phyloP scores from a whole-genome alignment of 2,888 invertebrate species.

The Diarsia mendica region DNA sequence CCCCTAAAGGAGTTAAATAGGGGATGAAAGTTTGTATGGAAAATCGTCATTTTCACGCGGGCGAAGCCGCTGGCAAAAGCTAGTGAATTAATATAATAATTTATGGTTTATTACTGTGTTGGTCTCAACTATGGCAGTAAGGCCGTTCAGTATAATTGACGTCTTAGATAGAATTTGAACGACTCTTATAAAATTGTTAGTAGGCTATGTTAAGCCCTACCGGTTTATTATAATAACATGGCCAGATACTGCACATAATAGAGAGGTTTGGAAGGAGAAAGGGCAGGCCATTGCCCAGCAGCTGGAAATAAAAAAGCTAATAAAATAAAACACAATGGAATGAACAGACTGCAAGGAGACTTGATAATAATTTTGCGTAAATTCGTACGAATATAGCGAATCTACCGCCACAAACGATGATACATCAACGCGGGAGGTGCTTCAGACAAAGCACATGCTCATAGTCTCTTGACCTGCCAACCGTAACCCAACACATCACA shows the following conservation, averaged over 20 bases:
- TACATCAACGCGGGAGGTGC: slow-evolving; percentile 77
- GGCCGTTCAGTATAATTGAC: slow-evolving; percentile 24
- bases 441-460: slow-evolving; percentile 75
- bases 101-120: slow-evolving; percentile 18
- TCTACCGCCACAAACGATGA: slow-evolving; percentile 73
- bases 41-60: too few species aligned
- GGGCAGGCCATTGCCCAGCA: too few species aligned
- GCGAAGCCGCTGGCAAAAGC: too few species aligned
- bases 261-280: too few species aligned
- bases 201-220: background rate
- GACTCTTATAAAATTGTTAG: background rate
- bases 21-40: too few species aligned
- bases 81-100: slow-evolving; percentile 22
- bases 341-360: background rate
- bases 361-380: slow-evolving; percentile 5
- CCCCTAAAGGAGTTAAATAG: too few species aligned
- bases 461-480: slow-evolving; percentile 74
- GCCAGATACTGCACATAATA: too few species aligned
- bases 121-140: slow-evolving; percentile 7
- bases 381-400: slow-evolving; percentile 64
- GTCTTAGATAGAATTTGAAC: background rate
- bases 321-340: background rate
- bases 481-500: slow-evolving; percentile 56
- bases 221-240: background rate
- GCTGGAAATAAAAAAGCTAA: too few species aligned